These are phyloP conservation scores for Cryptoblepharus egeriae DNA, from an alignment of 2,797 vertebrate species.

Conservation along the genomic window DNA sequence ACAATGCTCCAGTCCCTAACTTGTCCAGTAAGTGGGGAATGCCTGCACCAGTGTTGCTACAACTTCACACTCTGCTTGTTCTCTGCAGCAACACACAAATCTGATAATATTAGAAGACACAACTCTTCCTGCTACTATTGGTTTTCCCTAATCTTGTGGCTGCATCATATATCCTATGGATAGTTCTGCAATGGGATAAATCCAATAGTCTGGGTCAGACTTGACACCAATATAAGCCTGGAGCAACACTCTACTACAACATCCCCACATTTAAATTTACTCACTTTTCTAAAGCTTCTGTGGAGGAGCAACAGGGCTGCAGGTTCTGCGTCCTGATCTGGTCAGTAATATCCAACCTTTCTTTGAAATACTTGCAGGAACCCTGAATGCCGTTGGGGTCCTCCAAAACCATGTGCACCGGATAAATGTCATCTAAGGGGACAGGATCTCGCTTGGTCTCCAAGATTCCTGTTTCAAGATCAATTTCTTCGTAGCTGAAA, in stretches of 20 bases:
- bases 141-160: background rate
- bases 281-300: slow-evolving; percentile 85
- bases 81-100: background rate
- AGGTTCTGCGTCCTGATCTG: slow-evolving; percentile 79
- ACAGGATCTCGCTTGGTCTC: slow-evolving; percentile 64
- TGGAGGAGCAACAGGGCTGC: slow-evolving; percentile 72
- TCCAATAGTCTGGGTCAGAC: too few relatives aligned
- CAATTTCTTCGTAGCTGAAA: slow-evolving; percentile 81
- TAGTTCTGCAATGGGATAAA: background rate
- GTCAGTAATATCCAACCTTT: slow-evolving; percentile 84
- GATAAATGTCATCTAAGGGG: slow-evolving; percentile 84
- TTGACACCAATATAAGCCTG: too few relatives aligned
- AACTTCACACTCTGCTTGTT: background rate
- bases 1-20: too few relatives aligned
- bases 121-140: background rate
- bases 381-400: slow-evolving; percentile 89
- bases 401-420: slow-evolving; percentile 84
- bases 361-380: slow-evolving; percentile 86
- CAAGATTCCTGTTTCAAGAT: slow-evolving; percentile 85
- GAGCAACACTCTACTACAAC: background rate
- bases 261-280: too few relatives aligned
- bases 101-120: background rate
- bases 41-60: background rate
- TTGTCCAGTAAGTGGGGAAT: too few relatives aligned
- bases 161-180: background rate